phyloP scores from a whole-genome alignment of 2,797 vertebrate genomes.

The Pseudopleuronectes americanus region DNA sequence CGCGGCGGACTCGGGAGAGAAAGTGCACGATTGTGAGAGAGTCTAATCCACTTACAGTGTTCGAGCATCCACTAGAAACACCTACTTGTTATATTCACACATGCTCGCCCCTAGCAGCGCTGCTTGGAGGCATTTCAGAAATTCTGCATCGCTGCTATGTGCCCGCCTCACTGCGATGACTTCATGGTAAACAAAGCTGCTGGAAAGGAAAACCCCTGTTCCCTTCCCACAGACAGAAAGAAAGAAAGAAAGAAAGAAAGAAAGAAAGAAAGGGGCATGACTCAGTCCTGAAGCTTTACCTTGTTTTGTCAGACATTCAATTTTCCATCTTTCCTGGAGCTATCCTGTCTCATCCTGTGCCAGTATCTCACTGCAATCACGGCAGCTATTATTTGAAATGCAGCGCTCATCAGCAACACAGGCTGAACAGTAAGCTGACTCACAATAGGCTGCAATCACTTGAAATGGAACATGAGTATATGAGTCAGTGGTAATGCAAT shows the following conservation, averaged over 20 bases:
- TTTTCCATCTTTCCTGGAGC: conserved; percentile 59
- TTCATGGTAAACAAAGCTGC: conserved; percentile 74
- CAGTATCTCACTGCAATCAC: conserved; percentile 65
- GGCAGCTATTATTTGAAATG: conserved; percentile 54
- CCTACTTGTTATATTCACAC: conserved; percentile 80
- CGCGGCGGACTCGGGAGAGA: conserved; percentile 42
- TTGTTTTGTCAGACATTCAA: conserved; percentile 64
- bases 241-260: conserved; percentile 29
- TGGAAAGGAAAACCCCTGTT: conserved; percentile 63
- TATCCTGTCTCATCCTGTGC: conserved; percentile 61
- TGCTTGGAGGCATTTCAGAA: conserved; percentile 85
- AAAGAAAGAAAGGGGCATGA: conserved; percentile 48
- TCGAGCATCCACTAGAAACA: conserved; percentile 68
- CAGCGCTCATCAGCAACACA: conserved; percentile 44
- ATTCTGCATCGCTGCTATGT: conserved; percentile 76
- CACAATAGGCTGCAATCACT: conserved; percentile 57
- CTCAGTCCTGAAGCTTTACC: conserved; percentile 60
- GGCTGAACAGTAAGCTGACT: conserved; percentile 42
- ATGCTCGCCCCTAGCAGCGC: conserved; percentile 71
- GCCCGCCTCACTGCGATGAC: conserved; percentile 67
- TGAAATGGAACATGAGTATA: conserved; percentile 33
- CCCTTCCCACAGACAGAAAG: conserved; percentile 47
- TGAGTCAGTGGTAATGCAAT: conserved; percentile 61
- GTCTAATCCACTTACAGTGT: conserved; percentile 61
- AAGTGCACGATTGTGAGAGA: conserved; percentile 64